Evolutionary conservation across 2,888 invertebrate genomes (phyloP).

Genomic region (Aphelenchoides bicaudatus): DNA sequence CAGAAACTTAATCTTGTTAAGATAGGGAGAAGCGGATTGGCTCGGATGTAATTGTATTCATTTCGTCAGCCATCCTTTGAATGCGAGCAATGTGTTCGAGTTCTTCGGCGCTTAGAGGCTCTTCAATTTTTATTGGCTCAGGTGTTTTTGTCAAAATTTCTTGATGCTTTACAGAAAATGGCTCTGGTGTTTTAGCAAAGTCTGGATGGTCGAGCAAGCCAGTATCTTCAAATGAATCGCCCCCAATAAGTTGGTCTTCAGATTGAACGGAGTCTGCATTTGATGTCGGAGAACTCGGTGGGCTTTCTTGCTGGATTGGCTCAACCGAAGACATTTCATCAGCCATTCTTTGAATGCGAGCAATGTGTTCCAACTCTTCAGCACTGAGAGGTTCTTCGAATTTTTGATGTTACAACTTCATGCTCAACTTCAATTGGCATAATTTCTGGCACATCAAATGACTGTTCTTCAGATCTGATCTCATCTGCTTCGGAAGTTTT

Average conservation of each 20-base stretch:
- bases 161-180: constrained; percentile 6
- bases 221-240: constrained; percentile 11
- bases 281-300: neutral
- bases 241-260: neutral
- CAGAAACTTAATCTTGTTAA: too few species aligned
- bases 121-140: constrained; percentile 17
- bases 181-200: constrained; percentile 4
- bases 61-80: constrained; percentile 23
- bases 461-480: constrained; percentile 6
- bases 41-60: neutral
- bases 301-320: neutral
- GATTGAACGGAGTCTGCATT: neutral
- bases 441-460: constrained; percentile 13
- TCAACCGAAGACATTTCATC: constrained; percentile 15
- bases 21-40: too few species aligned
- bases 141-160: constrained; percentile 1
- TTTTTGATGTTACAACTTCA: neutral
- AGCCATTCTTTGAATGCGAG: constrained; percentile 23
- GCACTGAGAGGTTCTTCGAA: constrained; percentile 7
- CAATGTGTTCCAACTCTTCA: constrained; percentile 30
- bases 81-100: constrained; percentile 33
- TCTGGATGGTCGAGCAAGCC: neutral
- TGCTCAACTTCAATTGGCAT: neutral
- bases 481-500: too few species aligned
- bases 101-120: constrained; percentile 31